Base-by-base conservation (phyloP, 2,888 invertebrate species). In the Euspilapteryx auroguttella region DNA sequence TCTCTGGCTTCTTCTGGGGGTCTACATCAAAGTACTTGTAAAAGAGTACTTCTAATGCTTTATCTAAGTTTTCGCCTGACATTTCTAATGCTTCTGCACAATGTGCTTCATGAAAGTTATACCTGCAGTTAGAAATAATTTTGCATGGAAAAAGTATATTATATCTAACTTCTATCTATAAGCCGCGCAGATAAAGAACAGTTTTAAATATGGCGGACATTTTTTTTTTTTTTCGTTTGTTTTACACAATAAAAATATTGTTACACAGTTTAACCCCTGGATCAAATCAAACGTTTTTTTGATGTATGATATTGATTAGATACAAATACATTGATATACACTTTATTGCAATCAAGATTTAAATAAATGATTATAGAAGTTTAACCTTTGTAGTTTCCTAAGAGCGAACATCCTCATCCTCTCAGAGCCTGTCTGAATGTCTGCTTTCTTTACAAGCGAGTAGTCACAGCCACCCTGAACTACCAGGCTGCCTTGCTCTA, bases 41-140 rank as follows among this genome's bases (percentile, higher is more conserved):
- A 46, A 84, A 87, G 24, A 91, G 65, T 36, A 87, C 55, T 51
- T 84, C 80, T 37, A 89, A 55, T 1, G 89, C 83, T 40, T 81
- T 81, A 24, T 88, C 88, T n/a, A 86, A 76, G 50, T 83, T 80
- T 35, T 82, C 83, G 2, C 79, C 71, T 15, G 85, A 82, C 35
- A 81, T 65, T 35, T 82, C 75, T 37, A 89, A 75, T 5, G 88
- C 89, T 66, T 90, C 89, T 21, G 79, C 47, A 52, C 89, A 89
- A 49, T 91, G 90, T 2, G 75, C 64, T 44, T 79, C 78, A 37
- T 87, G 83, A 47, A 89, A 91, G 34, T 89, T 87, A 50, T 85
- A 88, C 47, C 84, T 84, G 55, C 38, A 78, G 66, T 17, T 13
- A 11, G 21, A 21, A 25, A 12, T 12, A 14, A 22, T 13, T 27